These are phyloP conservation scores for Edolisoma coerulescens DNA, from an alignment of 2,113 vertebrate species.

Conservation along the genomic window DNA sequence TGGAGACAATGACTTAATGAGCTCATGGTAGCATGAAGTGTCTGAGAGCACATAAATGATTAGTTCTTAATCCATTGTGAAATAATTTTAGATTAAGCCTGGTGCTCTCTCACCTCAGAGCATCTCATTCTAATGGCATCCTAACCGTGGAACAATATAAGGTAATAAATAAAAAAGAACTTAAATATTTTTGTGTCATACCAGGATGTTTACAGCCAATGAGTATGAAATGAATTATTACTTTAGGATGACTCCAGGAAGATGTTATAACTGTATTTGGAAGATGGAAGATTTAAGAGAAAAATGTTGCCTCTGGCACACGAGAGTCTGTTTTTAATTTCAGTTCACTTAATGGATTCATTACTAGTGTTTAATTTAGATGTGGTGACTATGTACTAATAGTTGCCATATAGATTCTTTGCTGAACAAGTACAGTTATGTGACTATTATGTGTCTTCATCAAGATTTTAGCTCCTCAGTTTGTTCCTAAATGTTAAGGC, in stretches of 20 bases:
- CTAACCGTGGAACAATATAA: neutral
- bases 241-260: slow-evolving; percentile 1
- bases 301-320: neutral
- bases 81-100: neutral
- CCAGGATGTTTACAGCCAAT: slow-evolving; percentile 24
- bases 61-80: neutral
- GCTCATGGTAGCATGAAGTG: neutral
- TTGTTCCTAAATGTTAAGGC: neutral
- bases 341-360: neutral
- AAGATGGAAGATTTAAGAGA: neutral
- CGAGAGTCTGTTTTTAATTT: neutral
- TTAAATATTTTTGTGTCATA: slow-evolving; percentile 14
- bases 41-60: neutral
- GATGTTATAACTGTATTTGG: neutral
- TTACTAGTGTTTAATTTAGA: neutral
- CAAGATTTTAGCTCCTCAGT: neutral
- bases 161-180: slow-evolving; percentile 9
- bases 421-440: neutral
- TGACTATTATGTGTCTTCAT: neutral
- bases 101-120: neutral
- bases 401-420: neutral
- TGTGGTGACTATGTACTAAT: neutral
- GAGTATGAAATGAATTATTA: slow-evolving; percentile 31
- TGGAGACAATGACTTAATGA: neutral
- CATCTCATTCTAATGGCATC: neutral